Evolutionary conservation across 2,113 vertebrate genomes (phyloP).

Genomic region (Gymnorhina tibicen): DNA sequence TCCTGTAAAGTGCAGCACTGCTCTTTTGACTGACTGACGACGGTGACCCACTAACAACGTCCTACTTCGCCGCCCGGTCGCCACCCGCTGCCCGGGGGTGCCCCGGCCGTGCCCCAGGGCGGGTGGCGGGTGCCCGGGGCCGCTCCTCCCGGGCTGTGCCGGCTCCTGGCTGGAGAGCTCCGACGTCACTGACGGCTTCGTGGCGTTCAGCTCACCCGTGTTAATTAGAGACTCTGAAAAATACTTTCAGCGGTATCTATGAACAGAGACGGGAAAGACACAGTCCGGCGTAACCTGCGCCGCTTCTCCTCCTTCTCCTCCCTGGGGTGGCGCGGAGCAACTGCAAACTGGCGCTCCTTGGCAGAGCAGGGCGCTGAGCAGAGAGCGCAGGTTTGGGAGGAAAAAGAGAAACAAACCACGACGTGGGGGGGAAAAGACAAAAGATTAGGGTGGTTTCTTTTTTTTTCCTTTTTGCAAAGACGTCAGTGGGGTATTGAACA

Average conservation of each 20-base stretch:
- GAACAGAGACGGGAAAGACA: neutral
- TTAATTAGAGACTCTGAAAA: constrained; percentile 46
- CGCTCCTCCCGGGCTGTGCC: neutral
- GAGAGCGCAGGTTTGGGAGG: neutral
- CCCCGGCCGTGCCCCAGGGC: neutral
- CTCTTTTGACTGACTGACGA: constrained; percentile 66
- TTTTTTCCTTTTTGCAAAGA: neutral
- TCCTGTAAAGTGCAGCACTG: constrained; percentile 76
- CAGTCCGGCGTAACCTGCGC: neutral
- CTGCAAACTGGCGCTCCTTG: neutral
- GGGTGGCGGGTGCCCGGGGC: neutral
- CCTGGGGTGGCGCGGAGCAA: neutral
- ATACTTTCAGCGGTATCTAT: neutral
- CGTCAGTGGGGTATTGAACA: neutral
- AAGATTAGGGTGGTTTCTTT: neutral
- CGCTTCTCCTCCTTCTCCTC: neutral
- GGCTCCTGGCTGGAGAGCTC: neutral
- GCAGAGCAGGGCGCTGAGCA: neutral
- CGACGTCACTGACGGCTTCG: neutral
- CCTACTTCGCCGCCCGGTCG: constrained; percentile 26
- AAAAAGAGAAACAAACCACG: neutral
- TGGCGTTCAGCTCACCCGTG: neutral
- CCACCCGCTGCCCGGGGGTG: neutral
- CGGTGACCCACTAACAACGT: constrained; percentile 52
- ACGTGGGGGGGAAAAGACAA: neutral